Base-by-base conservation (phyloP, 2,888 invertebrate genomes). In the Cheilosia pagana region DNA sequence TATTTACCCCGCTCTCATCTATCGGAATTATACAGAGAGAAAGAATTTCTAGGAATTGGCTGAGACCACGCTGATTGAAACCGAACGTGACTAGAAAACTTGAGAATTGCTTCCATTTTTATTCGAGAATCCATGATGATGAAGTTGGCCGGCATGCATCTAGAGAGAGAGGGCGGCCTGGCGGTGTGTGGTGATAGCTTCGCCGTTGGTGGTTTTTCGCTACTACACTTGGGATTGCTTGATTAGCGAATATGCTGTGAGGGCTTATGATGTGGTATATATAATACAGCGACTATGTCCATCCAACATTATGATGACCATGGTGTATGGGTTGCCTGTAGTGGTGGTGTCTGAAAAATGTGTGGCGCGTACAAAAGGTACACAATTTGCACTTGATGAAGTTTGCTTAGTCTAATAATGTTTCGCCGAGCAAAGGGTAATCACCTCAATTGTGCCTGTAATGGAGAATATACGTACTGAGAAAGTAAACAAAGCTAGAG, bases 61-160 rank as follows among this genome's bases (percentile, higher is more conserved):
- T 28, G 67, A 72, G 65, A 68, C 70, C 75, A 76, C 35, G 77
- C 71, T 90, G 90, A 90, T 90, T 89, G 90, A 91, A 91, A 91
- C 87, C 87, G 90, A 89, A 90, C 91, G 90, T 91, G 91, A 90
- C 90, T 88, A 89, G 91, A 91, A 90, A 90, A 90, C 88, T 89
- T 88, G 81, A 75, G 74, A 75, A 70, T 55, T 23, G 59, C 65
- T 31, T 83, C 57, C 50, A 74, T 53, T 78, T 78, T 62, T 48
- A 62, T 68, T 57, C 57, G n/a, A 35, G 45, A 53, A 74, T 60
- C 48, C 48, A 67, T 50, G 65, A 48, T 45, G 45, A 35, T 45
- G 70, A 25, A 31, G 52, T 16, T 48, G 63, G 53, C 35, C 55
- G 28, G n/a, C 12, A 12, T 35, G 35, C 35, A 31, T 62, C 53